Percentiles rank a stretch among this genome's conserved stretches.
These are phyloP conservation scores for Antigone vipio DNA, from an alignment of 2,113 vertebrate genomes.

Conservation along the genomic window DNA sequence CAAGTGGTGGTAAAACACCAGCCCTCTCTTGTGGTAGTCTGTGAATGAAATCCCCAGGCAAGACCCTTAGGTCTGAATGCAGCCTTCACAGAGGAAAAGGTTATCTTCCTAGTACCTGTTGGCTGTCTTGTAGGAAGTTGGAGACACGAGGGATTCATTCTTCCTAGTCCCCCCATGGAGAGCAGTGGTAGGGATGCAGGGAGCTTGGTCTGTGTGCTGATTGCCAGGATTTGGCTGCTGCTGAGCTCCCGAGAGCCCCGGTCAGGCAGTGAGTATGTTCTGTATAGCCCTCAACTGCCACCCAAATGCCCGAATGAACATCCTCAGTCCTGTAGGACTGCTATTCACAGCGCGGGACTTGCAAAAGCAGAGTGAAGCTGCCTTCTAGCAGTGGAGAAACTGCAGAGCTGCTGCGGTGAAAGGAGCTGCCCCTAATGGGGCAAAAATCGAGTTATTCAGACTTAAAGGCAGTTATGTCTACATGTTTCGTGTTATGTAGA, in stretches of 20 bases:
- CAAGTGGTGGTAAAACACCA: background rate
- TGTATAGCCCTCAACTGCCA: background rate
- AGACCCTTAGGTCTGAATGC: background rate
- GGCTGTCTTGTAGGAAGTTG: background rate
- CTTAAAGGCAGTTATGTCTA: background rate
- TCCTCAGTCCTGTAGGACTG: fast-evolving
- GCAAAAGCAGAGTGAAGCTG: background rate
- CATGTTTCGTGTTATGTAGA: background rate
- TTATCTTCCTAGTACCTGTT: background rate
- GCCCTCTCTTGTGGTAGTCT: background rate
- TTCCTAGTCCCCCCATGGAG: background rate
- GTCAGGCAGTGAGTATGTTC: background rate
- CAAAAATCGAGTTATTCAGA: background rate
- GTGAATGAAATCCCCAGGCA: background rate
- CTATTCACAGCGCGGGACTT: background rate
- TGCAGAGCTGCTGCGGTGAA: background rate
- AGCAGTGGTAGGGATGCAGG: background rate
- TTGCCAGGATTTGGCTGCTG: background rate
- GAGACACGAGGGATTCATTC: background rate
- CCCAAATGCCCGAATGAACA: no score
- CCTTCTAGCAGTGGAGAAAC: background rate
- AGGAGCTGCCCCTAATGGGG: background rate
- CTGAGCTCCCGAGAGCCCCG: background rate
- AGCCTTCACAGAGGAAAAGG: background rate
- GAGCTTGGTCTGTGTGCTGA: background rate